A percentile compares a stretch with the other conserved stretches of the same genome.
phyloP scores from a whole-genome alignment of 2,888 invertebrate genomes.

The Pimpla rufipes region DNA sequence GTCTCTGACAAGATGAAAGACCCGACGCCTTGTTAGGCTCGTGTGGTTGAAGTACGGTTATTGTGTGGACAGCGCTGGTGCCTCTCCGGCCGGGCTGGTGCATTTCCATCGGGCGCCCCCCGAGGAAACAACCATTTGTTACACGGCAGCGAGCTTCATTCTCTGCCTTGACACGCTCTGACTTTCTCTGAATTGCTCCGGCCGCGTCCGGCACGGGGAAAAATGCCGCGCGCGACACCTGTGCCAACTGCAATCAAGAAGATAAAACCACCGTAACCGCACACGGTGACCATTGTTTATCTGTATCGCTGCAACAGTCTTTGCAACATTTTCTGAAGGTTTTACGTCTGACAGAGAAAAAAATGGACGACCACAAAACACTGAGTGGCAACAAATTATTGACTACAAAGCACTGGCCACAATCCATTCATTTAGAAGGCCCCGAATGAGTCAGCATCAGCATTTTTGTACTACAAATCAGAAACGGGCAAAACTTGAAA shows the following conservation, averaged over 20 bases:
- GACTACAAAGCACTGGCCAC: background rate
- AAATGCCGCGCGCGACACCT: constrained; percentile 61
- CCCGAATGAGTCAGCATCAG: no score
- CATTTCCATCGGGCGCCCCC: constrained; percentile 64
- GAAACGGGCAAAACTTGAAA: no score
- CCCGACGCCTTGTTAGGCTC: constrained; percentile 83
- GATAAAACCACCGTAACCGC: constrained; percentile 25
- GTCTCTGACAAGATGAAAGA: constrained; percentile 78
- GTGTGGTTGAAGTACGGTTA: constrained; percentile 55
- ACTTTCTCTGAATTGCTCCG: constrained; percentile 45
- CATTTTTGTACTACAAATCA: no score
- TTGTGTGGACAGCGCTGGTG: constrained; percentile 39
- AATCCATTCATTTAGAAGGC: no score
- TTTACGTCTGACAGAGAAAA: background rate
- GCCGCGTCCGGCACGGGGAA: constrained; percentile 18
- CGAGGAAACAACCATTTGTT: constrained; percentile 83
- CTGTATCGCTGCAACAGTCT: no score
- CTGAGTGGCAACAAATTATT: background rate
- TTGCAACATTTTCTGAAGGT: background rate
- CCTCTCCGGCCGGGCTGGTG: background rate
- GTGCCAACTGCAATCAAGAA: constrained; percentile 49
- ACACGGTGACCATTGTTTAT: background rate
- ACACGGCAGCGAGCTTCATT: constrained; percentile 70
- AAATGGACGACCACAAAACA: background rate
- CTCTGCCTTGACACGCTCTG: constrained; percentile 56